Percentiles rank a stretch among this genome's conserved stretches.
These are phyloP conservation scores for Eueremaeus valkanovi DNA, from an alignment of 2,888 invertebrate genomes.

Conservation along the genomic window DNA sequence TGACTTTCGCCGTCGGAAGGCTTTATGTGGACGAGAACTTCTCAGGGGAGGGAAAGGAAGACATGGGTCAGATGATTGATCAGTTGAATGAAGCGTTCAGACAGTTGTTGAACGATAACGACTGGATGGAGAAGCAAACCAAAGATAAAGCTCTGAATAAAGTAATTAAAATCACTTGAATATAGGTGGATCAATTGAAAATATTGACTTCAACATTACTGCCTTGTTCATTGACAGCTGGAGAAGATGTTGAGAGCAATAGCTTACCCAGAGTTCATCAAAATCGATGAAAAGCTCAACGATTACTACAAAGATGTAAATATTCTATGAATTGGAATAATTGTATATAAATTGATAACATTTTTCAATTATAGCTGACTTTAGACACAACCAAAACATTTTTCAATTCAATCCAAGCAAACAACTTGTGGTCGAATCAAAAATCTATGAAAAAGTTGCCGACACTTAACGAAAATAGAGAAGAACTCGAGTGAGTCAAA, in stretches of 20 bases:
- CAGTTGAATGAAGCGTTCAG: conserved; percentile 52
- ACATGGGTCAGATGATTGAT: conserved; percentile 50
- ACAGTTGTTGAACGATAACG: conserved; percentile 50
- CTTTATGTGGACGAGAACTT: conserved; percentile 39
- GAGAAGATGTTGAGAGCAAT: conserved; percentile 55
- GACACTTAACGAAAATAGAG: background rate
- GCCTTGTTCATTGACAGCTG: conserved; percentile 49
- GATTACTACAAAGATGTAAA: conserved; percentile 51
- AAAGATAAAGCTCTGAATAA: conserved; percentile 55
- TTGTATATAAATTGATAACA: background rate
- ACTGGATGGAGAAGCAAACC: conserved; percentile 56
- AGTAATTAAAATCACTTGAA: too few relatives aligned
- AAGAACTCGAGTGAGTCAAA: background rate
- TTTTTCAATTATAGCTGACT: background rate
- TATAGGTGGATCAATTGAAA: conserved; percentile 50
- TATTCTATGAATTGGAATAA: conserved; percentile 15
- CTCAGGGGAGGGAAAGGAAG: conserved; percentile 22
- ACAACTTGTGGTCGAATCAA: background rate
- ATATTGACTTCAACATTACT: conserved; percentile 37
- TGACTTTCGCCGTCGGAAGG: conserved; percentile 13
- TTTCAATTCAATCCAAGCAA: background rate
- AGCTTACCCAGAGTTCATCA: conserved; percentile 55
- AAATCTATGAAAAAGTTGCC: background rate
- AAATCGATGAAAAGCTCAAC: conserved; percentile 51
- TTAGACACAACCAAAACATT: too few relatives aligned